Evolutionary conservation across 2,113 vertebrate species (phyloP).

Genomic region (Ornithorhynchus anatinus): DNA sequence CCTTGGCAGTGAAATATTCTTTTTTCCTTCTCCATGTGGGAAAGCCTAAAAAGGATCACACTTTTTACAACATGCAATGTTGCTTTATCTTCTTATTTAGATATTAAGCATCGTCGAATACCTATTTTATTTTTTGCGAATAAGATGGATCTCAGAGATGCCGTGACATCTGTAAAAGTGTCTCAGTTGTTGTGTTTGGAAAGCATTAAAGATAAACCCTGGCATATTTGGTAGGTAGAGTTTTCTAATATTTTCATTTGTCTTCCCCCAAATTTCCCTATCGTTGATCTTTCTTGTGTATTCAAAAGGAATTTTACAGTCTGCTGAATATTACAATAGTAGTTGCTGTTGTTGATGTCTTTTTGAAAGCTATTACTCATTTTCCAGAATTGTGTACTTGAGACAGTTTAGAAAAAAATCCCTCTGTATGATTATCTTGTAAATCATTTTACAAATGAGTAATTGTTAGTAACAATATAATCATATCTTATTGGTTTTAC

Average conservation of each 20-base stretch:
- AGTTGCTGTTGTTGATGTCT: too few species aligned
- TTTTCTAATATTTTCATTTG: slow-evolving; percentile 27
- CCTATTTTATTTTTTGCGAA: slow-evolving; percentile 98
- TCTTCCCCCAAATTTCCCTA: neutral
- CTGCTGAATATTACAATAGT: neutral
- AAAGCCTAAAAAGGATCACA: neutral
- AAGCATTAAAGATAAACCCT: slow-evolving; percentile 97
- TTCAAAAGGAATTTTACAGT: neutral
- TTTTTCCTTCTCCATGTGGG: slow-evolving; percentile 16
- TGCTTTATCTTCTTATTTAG: slow-evolving; percentile 68
- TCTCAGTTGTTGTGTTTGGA: slow-evolving; percentile 94
- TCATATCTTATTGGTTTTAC: too few species aligned
- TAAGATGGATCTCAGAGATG: slow-evolving; percentile 97
- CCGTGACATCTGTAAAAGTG: slow-evolving; percentile 94
- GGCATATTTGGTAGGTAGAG: slow-evolving; percentile 98
- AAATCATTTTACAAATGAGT: too few species aligned
- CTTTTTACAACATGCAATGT: neutral
- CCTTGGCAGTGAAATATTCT: slow-evolving; percentile 28
- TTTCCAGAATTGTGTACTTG: neutral
- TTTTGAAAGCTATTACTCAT: slow-evolving; percentile 3
- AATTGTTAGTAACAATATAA: too few species aligned
- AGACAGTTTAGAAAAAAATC: neutral
- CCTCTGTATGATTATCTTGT: too few species aligned
- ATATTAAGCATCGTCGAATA: slow-evolving; percentile 94
- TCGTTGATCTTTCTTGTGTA: slow-evolving; percentile 22